These are phyloP conservation scores for Mesocentrotus franciscanus DNA, from an alignment of 53 echinoderm and acorn worm species.

Conservation along the genomic window DNA sequence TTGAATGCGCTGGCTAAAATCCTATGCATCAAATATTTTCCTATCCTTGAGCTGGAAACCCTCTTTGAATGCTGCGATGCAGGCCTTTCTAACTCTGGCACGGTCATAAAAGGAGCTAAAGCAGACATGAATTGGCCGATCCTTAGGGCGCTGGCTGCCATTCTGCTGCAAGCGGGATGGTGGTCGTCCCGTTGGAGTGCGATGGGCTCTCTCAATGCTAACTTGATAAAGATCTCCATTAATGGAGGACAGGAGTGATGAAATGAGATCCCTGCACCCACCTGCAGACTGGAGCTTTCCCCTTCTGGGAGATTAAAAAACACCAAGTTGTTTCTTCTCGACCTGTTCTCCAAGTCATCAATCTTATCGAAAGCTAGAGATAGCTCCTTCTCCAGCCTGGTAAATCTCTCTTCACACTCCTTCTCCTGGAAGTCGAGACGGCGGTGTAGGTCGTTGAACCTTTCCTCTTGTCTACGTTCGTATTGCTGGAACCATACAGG, in stretches of 20 bases:
- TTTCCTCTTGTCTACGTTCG: background rate
- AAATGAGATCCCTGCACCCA: conserved; percentile 8
- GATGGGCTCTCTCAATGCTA: conserved; percentile 39
- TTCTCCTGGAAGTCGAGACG: conserved; percentile 3
- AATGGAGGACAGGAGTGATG: conserved; percentile 10
- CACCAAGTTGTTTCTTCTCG: conserved; percentile 8
- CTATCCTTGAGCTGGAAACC: conserved; percentile 12
- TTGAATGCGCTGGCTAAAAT: background rate
- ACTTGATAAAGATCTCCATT: background rate
- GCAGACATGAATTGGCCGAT: conserved; percentile 25
- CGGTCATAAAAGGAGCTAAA: too few species aligned
- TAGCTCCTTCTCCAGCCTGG: conserved; percentile 5
- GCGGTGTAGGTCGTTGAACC: conserved; percentile 12
- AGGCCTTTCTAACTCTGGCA: background rate
- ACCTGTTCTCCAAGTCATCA: conserved; percentile 35
- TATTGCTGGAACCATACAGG: conserved; percentile 34
- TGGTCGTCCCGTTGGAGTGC: background rate
- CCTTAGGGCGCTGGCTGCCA: conserved; percentile 14
- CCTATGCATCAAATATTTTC: background rate
- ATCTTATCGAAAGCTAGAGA: background rate
- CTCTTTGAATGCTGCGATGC: conserved; percentile 19
- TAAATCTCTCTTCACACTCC: background rate
- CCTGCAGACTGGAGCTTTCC: background rate
- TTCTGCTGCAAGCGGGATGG: conserved; percentile 32
- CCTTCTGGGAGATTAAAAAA: background rate